Evolutionary conservation across 2,113 vertebrate species (phyloP), one percentile per base, ranked within the genome.

Genomic region (Salvelinus fontinalis): DNA sequence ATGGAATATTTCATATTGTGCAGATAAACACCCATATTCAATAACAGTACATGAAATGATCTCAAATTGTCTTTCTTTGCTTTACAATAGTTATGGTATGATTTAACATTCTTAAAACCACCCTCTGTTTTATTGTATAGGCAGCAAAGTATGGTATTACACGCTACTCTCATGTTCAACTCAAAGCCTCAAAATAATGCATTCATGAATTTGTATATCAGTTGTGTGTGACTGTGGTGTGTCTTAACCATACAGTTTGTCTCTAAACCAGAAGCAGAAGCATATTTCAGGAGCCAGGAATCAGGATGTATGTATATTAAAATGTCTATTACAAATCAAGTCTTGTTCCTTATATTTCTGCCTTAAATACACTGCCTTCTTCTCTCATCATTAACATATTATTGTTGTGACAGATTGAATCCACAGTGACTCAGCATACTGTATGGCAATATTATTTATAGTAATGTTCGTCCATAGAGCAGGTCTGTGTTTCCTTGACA

Each of bases 301-400:
- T 57, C 57, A 74, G 60, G 71, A 49, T 66, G 29, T 44, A 44
- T 44, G 39, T 75, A 20, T 76, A 44, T 81, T 75, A 20, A 22
- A 72, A 48, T 70, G 22, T 31, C 29, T 73, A 44, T 82, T n/a
- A 71, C 31, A 24, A 48, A 79, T 78, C 1, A 2, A 78, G 79
- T 62, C 75, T 85, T 79, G 67, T 80, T 31, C 0, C 27, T 74
- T 29, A 85, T 82, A 24, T 84, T 77, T 90, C 83, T 92, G 90
- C 91, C 91, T 92, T 92, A 92, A 86, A 72, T 69, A 77, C 82
- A 34, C 64, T 87, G 85, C 81, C 80, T 89, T 91, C 89, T 84
- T 29, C 29, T 57, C 31, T 44, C 8, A 68, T 85, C 70, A 69
- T 85, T 68, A 74, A 83, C 62, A 77, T 65, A 74, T 84, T 62